Percentiles rank a stretch among this genome's conserved stretches.
phyloP scores from a whole-genome alignment of 1,140 invertebrate species.

The Harpegnathos saltator region DNA sequence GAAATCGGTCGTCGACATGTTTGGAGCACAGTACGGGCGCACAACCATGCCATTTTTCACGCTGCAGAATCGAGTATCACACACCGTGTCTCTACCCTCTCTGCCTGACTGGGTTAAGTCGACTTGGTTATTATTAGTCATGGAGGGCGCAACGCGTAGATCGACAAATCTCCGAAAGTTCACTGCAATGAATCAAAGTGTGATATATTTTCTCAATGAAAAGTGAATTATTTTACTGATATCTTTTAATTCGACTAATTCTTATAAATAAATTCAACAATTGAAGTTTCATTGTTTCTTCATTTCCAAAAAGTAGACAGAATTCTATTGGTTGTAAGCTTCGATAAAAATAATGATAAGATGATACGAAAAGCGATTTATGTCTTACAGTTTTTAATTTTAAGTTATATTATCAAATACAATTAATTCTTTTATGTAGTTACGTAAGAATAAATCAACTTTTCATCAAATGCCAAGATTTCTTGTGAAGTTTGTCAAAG shows the following conservation, averaged over 20 bases:
- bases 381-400: no score
- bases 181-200: not conserved
- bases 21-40: constrained; percentile 85
- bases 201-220: constrained; percentile 1
- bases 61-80: not conserved
- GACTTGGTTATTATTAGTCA: not conserved
- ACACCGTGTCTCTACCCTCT: not conserved
- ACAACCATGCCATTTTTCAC: constrained; percentile 87
- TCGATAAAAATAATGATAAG: no score
- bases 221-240: constrained; percentile 7
- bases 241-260: constrained; percentile 35
- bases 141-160: not conserved
- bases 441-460: no score
- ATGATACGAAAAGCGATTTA: no score
- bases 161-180: not conserved
- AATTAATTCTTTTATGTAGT: no score
- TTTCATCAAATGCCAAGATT: no score
- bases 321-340: no score
- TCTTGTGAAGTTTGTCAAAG: no score
- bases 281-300: not conserved
- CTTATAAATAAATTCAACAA: constrained; percentile 3
- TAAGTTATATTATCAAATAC: no score
- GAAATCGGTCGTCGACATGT: constrained; percentile 85
- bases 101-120: constrained; percentile 25
- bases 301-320: no score